Conservation (phyloP, 2,888 invertebrate genomes). For the Microctonus aethiopoides region DNA sequence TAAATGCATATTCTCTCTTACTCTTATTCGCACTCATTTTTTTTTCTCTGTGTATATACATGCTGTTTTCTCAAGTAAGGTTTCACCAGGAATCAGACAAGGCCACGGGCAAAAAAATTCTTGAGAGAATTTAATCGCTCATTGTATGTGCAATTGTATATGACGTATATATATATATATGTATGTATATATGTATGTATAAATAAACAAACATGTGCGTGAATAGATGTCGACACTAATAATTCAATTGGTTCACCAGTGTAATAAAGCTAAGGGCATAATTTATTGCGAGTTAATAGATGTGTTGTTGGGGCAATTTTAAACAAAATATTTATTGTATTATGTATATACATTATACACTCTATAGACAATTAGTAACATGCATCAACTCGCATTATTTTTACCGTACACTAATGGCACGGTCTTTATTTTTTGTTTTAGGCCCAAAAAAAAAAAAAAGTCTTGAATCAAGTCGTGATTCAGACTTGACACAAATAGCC, state of each 20-base stretch:
- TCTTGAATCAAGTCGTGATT: too few relatives aligned
- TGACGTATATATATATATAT: slow-evolving; percentile 10
- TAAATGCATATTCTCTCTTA: neutral
- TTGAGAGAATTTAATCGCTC: slow-evolving; percentile 30
- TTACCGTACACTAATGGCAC: slow-evolving; percentile 14
- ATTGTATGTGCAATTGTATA: slow-evolving; percentile 18
- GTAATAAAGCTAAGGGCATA: slow-evolving; percentile 29
- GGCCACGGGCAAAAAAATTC: slow-evolving; percentile 30
- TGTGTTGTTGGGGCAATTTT: slow-evolving; percentile 15
- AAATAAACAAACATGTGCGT: neutral
- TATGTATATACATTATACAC: neutral
- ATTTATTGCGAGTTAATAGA: slow-evolving; percentile 33
- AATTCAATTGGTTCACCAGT: slow-evolving; percentile 29
- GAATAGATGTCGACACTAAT: slow-evolving; percentile 20
- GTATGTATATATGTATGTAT: neutral
- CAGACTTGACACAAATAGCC: too few relatives aligned
- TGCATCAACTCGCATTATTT: slow-evolving; percentile 26
- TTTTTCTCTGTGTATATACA: neutral
- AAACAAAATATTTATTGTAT: slow-evolving; percentile 13
- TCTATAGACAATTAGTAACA: slow-evolving; percentile 24
- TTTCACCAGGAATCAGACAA: slow-evolving; percentile 32
- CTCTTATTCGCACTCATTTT: neutral
- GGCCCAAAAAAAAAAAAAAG: neutral
- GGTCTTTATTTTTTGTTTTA: too few relatives aligned
- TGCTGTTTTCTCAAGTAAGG: neutral